Conservation (phyloP, 1,140 invertebrate species). For the Nasonia longicornis region DNA sequence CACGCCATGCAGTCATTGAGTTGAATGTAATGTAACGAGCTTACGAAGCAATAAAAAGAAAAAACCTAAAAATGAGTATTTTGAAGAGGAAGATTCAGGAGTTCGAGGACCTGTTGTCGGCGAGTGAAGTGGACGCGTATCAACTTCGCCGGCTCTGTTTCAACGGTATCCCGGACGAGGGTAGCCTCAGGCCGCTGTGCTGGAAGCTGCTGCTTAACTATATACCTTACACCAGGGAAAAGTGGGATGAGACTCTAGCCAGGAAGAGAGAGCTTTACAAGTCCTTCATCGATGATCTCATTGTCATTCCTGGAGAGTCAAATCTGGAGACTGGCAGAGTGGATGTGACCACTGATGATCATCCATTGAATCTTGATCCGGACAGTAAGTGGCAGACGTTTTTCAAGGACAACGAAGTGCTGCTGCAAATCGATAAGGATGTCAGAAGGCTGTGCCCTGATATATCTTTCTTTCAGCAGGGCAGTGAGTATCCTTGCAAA, state of each 20-base stretch:
- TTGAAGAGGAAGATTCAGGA: slow-evolving; percentile 72
- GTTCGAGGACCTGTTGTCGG: slow-evolving; percentile 76
- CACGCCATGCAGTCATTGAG: not conserved
- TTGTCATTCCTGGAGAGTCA: slow-evolving; percentile 79
- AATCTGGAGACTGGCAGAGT: slow-evolving; percentile 69
- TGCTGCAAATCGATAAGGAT: slow-evolving; percentile 97
- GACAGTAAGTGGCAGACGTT: slow-evolving; percentile 93
- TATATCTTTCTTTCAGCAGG: slow-evolving; percentile 96
- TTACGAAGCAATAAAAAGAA: not conserved
- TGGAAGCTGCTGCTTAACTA: slow-evolving; percentile 90
- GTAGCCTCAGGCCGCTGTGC: slow-evolving; percentile 79
- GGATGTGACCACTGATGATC: slow-evolving; percentile 76
- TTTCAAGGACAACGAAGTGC: slow-evolving; percentile 97
- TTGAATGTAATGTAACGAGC: not conserved
- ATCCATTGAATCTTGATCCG: slow-evolving; percentile 94
- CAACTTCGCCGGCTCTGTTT: slow-evolving; percentile 79
- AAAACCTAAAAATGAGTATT: slow-evolving; percentile 44
- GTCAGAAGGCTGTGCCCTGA: slow-evolving; percentile 94
- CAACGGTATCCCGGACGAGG: slow-evolving; percentile 88
- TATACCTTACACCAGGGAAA: slow-evolving; percentile 75
- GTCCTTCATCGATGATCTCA: slow-evolving; percentile 89
- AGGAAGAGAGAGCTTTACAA: slow-evolving; percentile 83
- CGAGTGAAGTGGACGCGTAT: slow-evolving; percentile 77
- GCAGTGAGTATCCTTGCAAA: slow-evolving; percentile 87
- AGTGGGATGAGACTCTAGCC: slow-evolving; percentile 75